Evolutionary conservation across 37 sponge, comb jelly and placozoan species (phyloP), one percentile per base, ranked within the genome.

Genomic region (Oopsacas minuta): DNA sequence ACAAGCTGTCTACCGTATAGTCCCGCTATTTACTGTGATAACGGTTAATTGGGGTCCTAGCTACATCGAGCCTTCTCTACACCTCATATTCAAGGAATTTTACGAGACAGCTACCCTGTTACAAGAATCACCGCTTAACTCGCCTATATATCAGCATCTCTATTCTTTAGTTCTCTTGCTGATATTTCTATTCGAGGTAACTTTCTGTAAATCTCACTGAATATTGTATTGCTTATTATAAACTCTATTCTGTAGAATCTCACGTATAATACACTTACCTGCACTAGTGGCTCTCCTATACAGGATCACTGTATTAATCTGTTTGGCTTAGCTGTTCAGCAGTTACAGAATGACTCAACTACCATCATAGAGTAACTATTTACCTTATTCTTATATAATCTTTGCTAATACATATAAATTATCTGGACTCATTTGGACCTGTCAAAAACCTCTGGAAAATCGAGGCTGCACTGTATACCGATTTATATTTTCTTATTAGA

Each of bases 401-500:
- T 42, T 17, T 42, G 15, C 15, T 17, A 42, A 42, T 42, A 15
- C 15, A 42, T 42, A 17, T 42, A 42, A 8, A 42, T 8, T 42
- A 42, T n/a, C n/a, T n/a, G n/a, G n/a, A n/a, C n/a, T n/a, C n/a
- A n/a, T n/a, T n/a, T n/a, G n/a, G n/a, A n/a, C n/a, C n/a, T n/a
- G n/a, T n/a, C n/a, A n/a, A n/a, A n/a, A n/a, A n/a, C n/a, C n/a
- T n/a, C n/a, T n/a, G n/a, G n/a, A n/a, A n/a, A n/a, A n/a, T n/a
- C 12, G 12, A 17, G 17, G 51, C 51, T 46, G 17, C 17, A 46
- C 17, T 46, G 12, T 46, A 61, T 61, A 61, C 7, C 28, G 1
- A 61, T 10, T 20, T 12, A 32, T 25, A 3, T 61, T 20, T 84
- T 69, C 81, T 5, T 84, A 81, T 38, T 88, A 86, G 89, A 12